phyloP scores from a whole-genome alignment of 1,140 invertebrate species.

The Eriocheir sinensis region DNA sequence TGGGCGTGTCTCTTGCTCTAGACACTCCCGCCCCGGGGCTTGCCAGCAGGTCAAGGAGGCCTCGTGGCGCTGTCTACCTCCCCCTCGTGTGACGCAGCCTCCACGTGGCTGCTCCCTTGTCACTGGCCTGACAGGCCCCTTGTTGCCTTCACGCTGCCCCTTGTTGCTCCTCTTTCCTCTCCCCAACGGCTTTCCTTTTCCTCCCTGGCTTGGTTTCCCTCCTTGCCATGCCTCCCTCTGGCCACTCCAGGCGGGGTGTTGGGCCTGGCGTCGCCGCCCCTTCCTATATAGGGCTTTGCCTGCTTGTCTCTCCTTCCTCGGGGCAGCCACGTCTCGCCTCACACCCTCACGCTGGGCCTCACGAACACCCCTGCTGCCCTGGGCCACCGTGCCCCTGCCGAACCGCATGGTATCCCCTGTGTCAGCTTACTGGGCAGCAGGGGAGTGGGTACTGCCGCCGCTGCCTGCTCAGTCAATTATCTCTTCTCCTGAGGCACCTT shows the following conservation, averaged over 20 bases:
- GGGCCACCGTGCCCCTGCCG: not conserved
- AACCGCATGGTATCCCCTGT: not conserved
- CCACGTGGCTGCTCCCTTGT: not conserved
- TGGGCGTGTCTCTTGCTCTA: not conserved
- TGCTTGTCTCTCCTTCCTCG: not conserved
- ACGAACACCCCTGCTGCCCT: not conserved
- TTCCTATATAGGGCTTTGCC: not conserved
- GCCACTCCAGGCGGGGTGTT: not conserved
- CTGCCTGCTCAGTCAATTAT: too few species aligned
- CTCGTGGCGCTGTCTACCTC: not conserved
- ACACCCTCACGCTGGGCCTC: not conserved
- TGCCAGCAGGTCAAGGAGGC: not conserved
- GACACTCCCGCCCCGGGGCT: not conserved
- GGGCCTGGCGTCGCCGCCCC: not conserved
- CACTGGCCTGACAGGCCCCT: not conserved
- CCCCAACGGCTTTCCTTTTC: not conserved
- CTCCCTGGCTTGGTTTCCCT: not conserved
- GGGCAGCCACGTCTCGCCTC: not conserved
- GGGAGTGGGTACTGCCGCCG: too few species aligned
- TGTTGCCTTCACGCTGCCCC: not conserved
- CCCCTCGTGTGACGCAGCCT: not conserved
- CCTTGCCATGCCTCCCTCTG: not conserved
- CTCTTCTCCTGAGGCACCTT: not conserved
- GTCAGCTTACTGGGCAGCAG: not conserved
- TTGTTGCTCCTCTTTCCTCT: not conserved